A percentile compares a stretch with the other conserved stretches of the same genome.
phyloP scores from a whole-genome alignment of 92 coral and sea anemone genomes.

The Epizoanthus ramosus region DNA sequence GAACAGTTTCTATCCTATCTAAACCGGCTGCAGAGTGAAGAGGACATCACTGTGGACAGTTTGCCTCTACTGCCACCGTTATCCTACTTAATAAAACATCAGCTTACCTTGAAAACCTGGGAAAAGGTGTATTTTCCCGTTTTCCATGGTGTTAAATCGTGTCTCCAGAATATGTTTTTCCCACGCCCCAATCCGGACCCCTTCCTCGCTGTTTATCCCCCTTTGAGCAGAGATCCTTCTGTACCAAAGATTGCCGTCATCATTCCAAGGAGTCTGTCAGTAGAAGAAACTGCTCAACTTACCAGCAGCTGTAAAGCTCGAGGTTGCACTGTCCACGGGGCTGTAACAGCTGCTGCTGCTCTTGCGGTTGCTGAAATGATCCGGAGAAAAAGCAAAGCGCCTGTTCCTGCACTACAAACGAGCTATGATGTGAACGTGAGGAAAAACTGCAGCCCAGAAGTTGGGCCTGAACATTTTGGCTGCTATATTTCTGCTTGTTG shows the following conservation, averaged over 20 bases:
- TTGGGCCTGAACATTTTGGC: slow-evolving; percentile 21
- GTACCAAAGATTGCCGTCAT: slow-evolving; percentile 24
- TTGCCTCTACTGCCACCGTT: slow-evolving; percentile 48
- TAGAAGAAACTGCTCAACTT: slow-evolving; percentile 39
- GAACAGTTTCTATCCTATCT: slow-evolving; percentile 36
- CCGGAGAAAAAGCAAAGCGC: not conserved
- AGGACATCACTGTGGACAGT: slow-evolving; percentile 20
- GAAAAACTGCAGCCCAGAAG: slow-evolving; percentile 42
- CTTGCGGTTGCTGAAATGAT: slow-evolving; percentile 31
- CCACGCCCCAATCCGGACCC: not conserved
- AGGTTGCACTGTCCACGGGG: slow-evolving; percentile 51
- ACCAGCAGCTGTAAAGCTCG: slow-evolving; percentile 34
- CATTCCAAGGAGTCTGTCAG: slow-evolving; percentile 35
- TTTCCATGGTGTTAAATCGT: not conserved
- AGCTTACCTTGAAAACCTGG: slow-evolving; percentile 42
- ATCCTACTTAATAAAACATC: slow-evolving; percentile 24
- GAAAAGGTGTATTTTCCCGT: not conserved
- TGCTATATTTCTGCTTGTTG: slow-evolving; percentile 24
- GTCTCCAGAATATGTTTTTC: not conserved
- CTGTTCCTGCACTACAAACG: not conserved
- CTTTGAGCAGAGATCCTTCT: slow-evolving; percentile 9
- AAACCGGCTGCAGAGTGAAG: slow-evolving; percentile 20
- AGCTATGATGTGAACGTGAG: slow-evolving; percentile 41
- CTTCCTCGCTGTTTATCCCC: slow-evolving; percentile 35
- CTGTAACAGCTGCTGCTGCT: slow-evolving; percentile 34